Conservation (phyloP, 2,113 vertebrate genomes). For the Mormyrus iriodes region DNA sequence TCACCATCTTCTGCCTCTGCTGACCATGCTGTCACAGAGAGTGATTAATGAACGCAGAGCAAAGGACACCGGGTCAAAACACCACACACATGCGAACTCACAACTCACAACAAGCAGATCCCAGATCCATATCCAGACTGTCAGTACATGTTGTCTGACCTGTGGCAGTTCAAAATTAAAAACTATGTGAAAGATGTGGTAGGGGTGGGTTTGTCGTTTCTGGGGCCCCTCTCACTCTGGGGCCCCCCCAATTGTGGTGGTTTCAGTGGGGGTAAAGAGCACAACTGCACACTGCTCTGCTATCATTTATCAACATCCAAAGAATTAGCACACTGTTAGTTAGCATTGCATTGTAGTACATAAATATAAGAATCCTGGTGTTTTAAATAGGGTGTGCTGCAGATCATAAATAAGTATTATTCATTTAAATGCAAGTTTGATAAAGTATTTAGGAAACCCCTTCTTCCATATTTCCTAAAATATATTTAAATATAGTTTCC, state of each 20-base stretch:
- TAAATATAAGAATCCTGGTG: background rate
- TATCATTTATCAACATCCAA: background rate
- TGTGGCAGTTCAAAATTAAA: background rate
- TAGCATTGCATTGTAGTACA: background rate
- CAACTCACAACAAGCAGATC: background rate
- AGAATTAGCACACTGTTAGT: background rate
- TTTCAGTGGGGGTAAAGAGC: background rate
- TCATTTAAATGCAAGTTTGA: background rate
- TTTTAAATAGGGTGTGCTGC: background rate
- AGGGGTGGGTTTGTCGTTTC: background rate
- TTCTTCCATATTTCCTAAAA: background rate
- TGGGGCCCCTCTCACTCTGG: background rate
- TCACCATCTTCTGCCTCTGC: constrained; percentile 76
- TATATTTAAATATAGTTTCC: background rate
- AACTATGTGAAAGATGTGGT: background rate
- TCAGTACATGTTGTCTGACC: background rate
- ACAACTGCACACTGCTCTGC: background rate
- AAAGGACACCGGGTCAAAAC: background rate
- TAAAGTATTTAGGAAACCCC: background rate
- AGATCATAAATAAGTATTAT: background rate
- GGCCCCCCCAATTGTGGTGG: no score
- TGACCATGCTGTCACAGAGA: constrained; percentile 36
- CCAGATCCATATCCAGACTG: background rate
- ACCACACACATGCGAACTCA: background rate
- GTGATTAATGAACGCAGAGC: background rate